phyloP scores from a whole-genome alignment of 2,797 vertebrate genomes.

The Dipus sagitta region DNA sequence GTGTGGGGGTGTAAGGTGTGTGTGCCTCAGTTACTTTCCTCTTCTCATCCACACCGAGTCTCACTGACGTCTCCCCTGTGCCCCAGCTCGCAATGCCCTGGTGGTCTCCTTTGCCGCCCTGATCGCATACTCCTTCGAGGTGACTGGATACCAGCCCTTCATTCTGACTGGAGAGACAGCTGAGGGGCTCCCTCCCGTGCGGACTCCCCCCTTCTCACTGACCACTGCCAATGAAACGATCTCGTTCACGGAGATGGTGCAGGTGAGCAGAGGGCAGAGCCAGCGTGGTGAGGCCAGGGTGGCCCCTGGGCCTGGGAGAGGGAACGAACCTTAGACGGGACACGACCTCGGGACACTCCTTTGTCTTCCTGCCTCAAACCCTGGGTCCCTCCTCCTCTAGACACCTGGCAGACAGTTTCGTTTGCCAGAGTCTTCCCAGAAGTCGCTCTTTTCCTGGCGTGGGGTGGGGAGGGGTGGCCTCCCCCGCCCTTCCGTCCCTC shows the following conservation, averaged over 20 bases:
- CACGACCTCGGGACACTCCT: accelerated
- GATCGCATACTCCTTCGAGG: constrained; percentile 91
- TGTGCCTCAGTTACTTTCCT: constrained; percentile 85
- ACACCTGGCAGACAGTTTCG: accelerated
- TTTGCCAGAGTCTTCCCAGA: neutral
- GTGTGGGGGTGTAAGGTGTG: neutral
- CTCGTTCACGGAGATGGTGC: constrained; percentile 90
- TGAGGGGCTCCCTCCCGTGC: constrained; percentile 92
- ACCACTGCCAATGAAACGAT: constrained; percentile 89
- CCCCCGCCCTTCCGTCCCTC: neutral
- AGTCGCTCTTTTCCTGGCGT: accelerated
- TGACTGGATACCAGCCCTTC: constrained; percentile 89
- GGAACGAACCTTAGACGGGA: neutral
- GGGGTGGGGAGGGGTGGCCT: too few relatives aligned
- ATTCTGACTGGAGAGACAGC: constrained; percentile 92
- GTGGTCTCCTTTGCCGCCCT: constrained; percentile 93
- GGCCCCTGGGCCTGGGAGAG: accelerated
- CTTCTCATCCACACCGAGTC: accelerated
- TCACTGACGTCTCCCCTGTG: accelerated
- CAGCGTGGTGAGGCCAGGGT: accelerated
- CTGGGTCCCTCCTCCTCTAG: accelerated
- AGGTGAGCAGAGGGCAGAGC: constrained; percentile 78
- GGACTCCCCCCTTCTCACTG: constrained; percentile 90
- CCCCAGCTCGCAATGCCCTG: constrained; percentile 93
- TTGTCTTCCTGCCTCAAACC: neutral